Conservation (phyloP, 2,888 invertebrate genomes). For the Tubiluchus corallicola region DNA sequence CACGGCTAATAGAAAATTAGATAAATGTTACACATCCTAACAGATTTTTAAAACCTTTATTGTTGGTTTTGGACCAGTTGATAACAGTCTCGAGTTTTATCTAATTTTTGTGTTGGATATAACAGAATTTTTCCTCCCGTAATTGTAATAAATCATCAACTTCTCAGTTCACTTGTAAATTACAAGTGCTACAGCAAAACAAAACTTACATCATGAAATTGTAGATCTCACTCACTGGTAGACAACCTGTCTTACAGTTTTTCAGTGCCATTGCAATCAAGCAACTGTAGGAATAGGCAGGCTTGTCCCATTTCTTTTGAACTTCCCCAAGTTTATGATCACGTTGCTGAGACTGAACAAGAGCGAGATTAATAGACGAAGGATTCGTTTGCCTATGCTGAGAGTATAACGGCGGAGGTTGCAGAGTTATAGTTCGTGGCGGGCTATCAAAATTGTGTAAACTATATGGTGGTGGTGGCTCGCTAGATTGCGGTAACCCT, state of each 20-base stretch:
- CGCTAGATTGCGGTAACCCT: slow-evolving; percentile 10
- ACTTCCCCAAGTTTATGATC: slow-evolving; percentile 10
- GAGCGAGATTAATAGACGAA: slow-evolving; percentile 4
- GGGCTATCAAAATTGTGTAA: background rate
- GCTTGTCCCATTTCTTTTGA: slow-evolving; percentile 55
- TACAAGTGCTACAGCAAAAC: no score
- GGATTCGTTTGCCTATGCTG: slow-evolving; percentile 4
- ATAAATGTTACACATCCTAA: no score
- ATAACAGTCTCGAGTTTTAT: no score
- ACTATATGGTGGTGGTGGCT: slow-evolving; percentile 1
- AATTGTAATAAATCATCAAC: no score
- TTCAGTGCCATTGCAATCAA: slow-evolving; percentile 93
- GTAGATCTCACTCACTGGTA: slow-evolving; percentile 95
- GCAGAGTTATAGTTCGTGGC: background rate
- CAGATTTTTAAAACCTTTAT: no score
- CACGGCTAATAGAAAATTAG: no score
- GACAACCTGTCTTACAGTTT: slow-evolving; percentile 76
- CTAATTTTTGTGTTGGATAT: no score
- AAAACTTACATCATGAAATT: slow-evolving; percentile 83
- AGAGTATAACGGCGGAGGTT: background rate
- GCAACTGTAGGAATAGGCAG: slow-evolving; percentile 93
- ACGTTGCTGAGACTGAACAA: slow-evolving; percentile 12
- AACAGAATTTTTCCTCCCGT: no score
- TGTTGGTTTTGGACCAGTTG: no score
- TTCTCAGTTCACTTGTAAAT: no score